These are phyloP conservation scores for Eilema sororculum DNA, from an alignment of 2,888 invertebrate genomes.

Conservation along the genomic window DNA sequence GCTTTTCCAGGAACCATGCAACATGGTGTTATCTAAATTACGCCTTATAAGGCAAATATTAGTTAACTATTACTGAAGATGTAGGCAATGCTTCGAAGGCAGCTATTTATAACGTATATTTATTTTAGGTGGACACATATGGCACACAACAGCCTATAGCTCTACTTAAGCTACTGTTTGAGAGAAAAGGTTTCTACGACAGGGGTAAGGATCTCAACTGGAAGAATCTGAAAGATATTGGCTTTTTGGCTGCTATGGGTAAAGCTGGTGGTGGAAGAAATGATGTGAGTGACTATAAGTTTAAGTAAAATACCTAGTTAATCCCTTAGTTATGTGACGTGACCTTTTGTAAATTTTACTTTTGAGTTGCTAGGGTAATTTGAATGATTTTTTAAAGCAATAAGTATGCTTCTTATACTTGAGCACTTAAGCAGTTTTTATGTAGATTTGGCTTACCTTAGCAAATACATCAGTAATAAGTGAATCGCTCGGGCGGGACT, in stretches of 20 bases:
- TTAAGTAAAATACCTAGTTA: neutral
- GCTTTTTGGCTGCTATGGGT: constrained; percentile 94
- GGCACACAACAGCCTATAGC: constrained; percentile 98
- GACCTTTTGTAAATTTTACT: too few species aligned
- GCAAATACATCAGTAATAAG: too few species aligned
- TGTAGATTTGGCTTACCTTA: too few species aligned
- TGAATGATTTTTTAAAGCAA: too few species aligned
- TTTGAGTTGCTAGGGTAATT: too few species aligned
- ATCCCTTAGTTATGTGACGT: neutral
- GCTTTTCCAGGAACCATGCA: too few species aligned
- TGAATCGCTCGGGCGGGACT: too few species aligned
- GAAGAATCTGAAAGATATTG: constrained; percentile 95
- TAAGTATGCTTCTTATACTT: too few species aligned
- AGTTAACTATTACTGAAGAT: neutral
- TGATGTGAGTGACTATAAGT: constrained; percentile 78
- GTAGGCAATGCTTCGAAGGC: neutral
- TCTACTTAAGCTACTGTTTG: constrained; percentile 95
- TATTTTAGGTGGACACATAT: constrained; percentile 89
- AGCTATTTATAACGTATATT: neutral
- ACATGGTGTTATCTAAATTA: too few species aligned
- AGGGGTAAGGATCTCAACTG: constrained; percentile 95
- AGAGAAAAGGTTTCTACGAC: constrained; percentile 95
- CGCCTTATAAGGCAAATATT: neutral
- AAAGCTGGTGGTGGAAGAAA: constrained; percentile 96
- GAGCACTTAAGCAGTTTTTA: too few species aligned